phyloP scores from a whole-genome alignment of 2,888 invertebrate species.

The Caradrina clavipalpis region DNA sequence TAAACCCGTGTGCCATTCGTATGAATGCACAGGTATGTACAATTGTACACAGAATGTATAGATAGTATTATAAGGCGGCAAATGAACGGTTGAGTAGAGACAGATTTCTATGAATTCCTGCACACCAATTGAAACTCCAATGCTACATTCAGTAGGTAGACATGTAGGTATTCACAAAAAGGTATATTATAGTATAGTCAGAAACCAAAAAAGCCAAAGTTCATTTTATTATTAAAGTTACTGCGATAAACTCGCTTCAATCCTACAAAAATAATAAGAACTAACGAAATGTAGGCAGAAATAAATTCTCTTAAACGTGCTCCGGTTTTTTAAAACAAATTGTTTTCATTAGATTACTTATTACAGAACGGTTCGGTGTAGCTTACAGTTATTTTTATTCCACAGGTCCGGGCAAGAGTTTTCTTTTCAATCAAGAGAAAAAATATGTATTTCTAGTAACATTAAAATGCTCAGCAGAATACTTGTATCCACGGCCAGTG shows the following conservation, averaged over 20 bases:
- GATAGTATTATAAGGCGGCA: neutral
- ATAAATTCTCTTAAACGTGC: slow-evolving; percentile 39
- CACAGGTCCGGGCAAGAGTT: slow-evolving; percentile 90
- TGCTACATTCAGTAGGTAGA: neutral
- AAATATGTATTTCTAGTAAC: slow-evolving; percentile 89
- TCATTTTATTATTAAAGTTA: slow-evolving; percentile 14
- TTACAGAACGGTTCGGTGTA: slow-evolving; percentile 5
- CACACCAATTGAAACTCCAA: neutral
- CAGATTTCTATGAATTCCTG: neutral
- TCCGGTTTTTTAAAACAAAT: slow-evolving; percentile 22
- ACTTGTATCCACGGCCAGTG: slow-evolving; percentile 91
- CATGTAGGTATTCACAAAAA: no score
- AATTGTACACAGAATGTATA: no score
- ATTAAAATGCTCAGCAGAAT: slow-evolving; percentile 90
- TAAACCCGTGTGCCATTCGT: slow-evolving; percentile 10
- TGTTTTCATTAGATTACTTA: slow-evolving; percentile 26
- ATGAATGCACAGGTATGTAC: neutral
- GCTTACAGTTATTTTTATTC: slow-evolving; percentile 47
- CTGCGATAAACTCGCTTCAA: slow-evolving; percentile 13
- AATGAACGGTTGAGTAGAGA: neutral
- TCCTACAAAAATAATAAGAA: slow-evolving; percentile 22
- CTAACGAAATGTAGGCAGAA: slow-evolving; percentile 21
- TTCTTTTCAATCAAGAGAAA: slow-evolving; percentile 89
- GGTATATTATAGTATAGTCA: neutral
- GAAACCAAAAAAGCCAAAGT: slow-evolving; percentile 10